Evolutionary conservation across 2,113 vertebrate genomes (phyloP).

Genomic region (Puma concolor): DNA sequence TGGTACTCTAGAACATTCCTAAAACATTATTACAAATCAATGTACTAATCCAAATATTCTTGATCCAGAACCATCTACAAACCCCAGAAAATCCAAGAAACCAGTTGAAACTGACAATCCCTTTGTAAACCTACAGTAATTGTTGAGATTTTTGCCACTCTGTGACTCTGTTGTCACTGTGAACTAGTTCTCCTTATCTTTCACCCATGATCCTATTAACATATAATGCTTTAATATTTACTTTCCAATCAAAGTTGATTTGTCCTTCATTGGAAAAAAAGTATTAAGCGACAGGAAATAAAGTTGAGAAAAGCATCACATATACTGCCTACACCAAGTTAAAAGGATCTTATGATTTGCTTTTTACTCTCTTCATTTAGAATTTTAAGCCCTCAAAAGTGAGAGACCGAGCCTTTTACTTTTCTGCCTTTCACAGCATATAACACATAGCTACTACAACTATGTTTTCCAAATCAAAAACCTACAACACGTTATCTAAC

Average conservation of each 20-base stretch:
- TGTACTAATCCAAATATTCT: neutral
- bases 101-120: neutral
- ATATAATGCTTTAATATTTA: neutral
- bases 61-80: constrained; percentile 29
- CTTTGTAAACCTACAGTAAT: neutral
- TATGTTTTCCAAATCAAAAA: constrained; percentile 43
- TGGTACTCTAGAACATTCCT: constrained; percentile 14
- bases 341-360: neutral
- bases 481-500: neutral
- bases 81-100: constrained; percentile 44
- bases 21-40: constrained; percentile 28
- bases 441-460: neutral
- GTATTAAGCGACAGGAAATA: neutral
- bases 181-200: neutral
- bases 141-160: neutral
- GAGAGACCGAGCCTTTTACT: neutral
- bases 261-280: constrained; percentile 26
- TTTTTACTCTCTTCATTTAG: neutral
- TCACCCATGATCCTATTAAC: constrained; percentile 43
- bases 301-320: neutral
- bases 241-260: constrained; percentile 27
- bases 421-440: neutral
- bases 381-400: neutral
- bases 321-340: neutral
- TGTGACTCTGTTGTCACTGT: neutral